Percentiles rank a stretch among this genome's conserved stretches.
Evolutionary conservation across 1,140 invertebrate genomes (phyloP).

Genomic region (Muscidifurax raptorellus): DNA sequence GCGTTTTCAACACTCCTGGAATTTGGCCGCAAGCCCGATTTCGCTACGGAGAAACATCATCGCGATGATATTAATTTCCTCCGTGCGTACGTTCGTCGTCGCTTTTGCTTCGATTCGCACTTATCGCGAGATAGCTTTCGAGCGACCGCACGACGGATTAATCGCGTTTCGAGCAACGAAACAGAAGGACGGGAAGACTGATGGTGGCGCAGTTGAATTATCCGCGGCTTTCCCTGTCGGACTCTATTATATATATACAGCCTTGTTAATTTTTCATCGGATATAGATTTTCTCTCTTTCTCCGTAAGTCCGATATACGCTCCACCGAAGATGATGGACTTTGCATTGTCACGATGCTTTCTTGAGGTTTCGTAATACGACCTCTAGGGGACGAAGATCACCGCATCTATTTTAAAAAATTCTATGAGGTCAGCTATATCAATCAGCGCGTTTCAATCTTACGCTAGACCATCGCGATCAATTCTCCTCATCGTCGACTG

Average conservation of each 20-base stretch:
- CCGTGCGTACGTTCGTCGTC: background rate
- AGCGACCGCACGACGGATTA: background rate
- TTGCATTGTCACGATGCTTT: too few relatives aligned
- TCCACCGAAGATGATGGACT: too few relatives aligned
- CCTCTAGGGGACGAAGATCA: too few relatives aligned
- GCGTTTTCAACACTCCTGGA: background rate
- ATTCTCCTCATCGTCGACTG: background rate
- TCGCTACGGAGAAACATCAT: too few relatives aligned
- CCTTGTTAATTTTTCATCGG: conserved; percentile 31
- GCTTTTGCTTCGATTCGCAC: conserved; percentile 4
- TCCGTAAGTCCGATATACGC: too few relatives aligned
- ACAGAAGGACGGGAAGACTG: conserved; percentile 14
- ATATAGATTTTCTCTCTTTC: too few relatives aligned
- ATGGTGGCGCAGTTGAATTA: background rate
- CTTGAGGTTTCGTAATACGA: too few relatives aligned
- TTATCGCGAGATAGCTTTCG: conserved; percentile 22
- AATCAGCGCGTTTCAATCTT: too few relatives aligned
- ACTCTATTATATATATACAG: background rate
- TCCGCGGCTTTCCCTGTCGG: background rate
- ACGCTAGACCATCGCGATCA: too few relatives aligned
- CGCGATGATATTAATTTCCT: conserved; percentile 12
- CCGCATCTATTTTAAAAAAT: too few relatives aligned
- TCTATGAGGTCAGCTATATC: too few relatives aligned
- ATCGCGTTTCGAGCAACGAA: background rate
- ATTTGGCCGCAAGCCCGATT: background rate